These are phyloP conservation scores for Caenorhabditis plicata DNA, from an alignment of 2,888 invertebrate genomes.

Conservation along the genomic window DNA sequence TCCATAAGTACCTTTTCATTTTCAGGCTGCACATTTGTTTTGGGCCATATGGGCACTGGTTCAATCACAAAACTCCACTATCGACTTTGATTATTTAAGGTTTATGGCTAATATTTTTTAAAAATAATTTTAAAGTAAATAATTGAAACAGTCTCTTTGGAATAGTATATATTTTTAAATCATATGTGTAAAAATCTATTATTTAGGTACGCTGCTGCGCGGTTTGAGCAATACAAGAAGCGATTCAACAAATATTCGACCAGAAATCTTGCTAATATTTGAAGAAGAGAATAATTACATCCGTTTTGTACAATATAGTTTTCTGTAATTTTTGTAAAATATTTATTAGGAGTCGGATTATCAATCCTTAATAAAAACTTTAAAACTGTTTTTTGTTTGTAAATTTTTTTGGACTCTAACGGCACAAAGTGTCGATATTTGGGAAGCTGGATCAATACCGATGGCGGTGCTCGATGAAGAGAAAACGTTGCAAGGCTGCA, in stretches of 20 bases:
- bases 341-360: too few relatives aligned
- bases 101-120: slow-evolving; percentile 23
- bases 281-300: too few relatives aligned
- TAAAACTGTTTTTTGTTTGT: too few relatives aligned
- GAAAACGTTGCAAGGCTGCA: too few relatives aligned
- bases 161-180: neutral
- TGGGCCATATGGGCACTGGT: slow-evolving; percentile 63
- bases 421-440: too few relatives aligned
- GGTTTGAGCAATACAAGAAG: slow-evolving; percentile 30
- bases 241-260: slow-evolving; percentile 15
- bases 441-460: too few relatives aligned
- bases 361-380: too few relatives aligned
- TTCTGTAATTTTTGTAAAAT: too few relatives aligned
- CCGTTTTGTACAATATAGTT: too few relatives aligned
- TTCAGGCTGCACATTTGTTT: slow-evolving; percentile 62
- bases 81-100: slow-evolving; percentile 60
- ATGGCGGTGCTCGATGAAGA: too few relatives aligned
- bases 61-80: slow-evolving; percentile 58
- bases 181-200: neutral
- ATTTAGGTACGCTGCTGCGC: slow-evolving; percentile 31
- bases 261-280: neutral
- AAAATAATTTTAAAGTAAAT: neutral
- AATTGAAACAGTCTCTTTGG: neutral
- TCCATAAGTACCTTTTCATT: neutral
- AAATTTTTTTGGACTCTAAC: too few relatives aligned